Base-by-base conservation (phyloP, 2,113 vertebrate genomes). In the Lates calcarifer region DNA sequence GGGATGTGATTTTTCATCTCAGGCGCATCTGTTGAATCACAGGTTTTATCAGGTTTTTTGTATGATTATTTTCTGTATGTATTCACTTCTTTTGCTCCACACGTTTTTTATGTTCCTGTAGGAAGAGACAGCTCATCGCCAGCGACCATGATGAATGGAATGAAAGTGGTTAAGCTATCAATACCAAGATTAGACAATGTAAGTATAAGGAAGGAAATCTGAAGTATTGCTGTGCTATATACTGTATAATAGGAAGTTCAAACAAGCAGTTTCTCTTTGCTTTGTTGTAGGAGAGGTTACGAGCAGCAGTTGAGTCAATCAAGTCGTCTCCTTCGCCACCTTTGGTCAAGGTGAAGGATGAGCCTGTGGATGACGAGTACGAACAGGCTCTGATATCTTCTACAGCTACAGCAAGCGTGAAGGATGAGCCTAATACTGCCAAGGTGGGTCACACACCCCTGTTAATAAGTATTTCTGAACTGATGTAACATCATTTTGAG, bases 361-460 rank as follows among this genome's bases (percentile, higher is more conserved):
- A 98, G 94, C 97, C 97, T 80, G 93, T 97, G 91, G 97, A 99
- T 83, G 97, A 98, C 87, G 97, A 97, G 91, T 99, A 98, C 90
- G 96, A 97, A 73, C 96, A 95, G 91, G 97, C 97, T 74, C 92
- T 97, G 79, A 93, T 94, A 77, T 95, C 96, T 87, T 95, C 96
- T 62, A 85, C 94, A 55, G 90, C 94, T 64, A 90, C 95, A 6
- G 93, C 95, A 73, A 95, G 92, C 73, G 95, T 98, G 91, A 99
- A 99, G 94, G 97, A 98, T 85, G 97, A 99, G 93, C 97, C 97
- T 75, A 93, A 95, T 84, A 93, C 93, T 82, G 83, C 93, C 58
- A 94, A 96, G 96, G 97, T 98, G 14, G 2, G 70, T 35, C 10
- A 18, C 15, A 3, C 43, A 6, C 9, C 10, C 17, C 2, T 17